A percentile compares a stretch with the other conserved stretches of the same genome.
Evolutionary conservation across 2,888 invertebrate species (phyloP).

Genomic region (Nebria brevicollis): DNA sequence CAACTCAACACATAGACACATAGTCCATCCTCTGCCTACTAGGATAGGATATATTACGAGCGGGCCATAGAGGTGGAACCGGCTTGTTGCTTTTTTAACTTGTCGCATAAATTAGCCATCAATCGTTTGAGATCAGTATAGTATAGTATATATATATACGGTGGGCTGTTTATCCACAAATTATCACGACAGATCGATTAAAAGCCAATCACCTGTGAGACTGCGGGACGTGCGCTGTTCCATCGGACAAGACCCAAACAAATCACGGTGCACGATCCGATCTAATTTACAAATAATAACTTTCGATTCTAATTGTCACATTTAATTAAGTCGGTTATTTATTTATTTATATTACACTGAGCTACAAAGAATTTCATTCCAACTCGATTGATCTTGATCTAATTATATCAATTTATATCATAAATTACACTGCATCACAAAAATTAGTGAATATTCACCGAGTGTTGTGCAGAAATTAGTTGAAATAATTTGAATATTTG

Average conservation of each 20-base stretch:
- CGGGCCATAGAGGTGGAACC: not conserved
- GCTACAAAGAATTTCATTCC: not conserved
- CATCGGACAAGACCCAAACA: not conserved
- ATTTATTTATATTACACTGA: not conserved
- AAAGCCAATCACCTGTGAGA: slow-evolving; percentile 42
- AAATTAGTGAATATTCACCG: no score
- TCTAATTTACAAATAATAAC: not conserved
- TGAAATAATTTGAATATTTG: no score
- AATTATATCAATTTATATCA: not conserved
- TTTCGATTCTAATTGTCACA: slow-evolving; percentile 1
- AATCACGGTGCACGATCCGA: not conserved
- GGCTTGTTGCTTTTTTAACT: slow-evolving; percentile 23
- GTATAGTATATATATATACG: not conserved
- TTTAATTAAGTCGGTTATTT: not conserved
- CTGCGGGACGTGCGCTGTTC: not conserved
- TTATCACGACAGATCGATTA: slow-evolving; percentile 46
- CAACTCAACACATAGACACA: not conserved
- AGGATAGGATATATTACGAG: not conserved
- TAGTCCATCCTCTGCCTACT: not conserved
- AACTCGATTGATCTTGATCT: not conserved
- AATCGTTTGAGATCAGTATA: slow-evolving; percentile 33
- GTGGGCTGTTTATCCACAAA: slow-evolving; percentile 40
- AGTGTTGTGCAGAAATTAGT: no score
- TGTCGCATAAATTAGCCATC: slow-evolving; percentile 46
- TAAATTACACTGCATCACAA: no score